Percentiles rank a stretch among this genome's conserved stretches.
These are phyloP conservation scores for Chrysemys picta DNA, from an alignment of 2,113 vertebrate genomes.

Conservation along the genomic window DNA sequence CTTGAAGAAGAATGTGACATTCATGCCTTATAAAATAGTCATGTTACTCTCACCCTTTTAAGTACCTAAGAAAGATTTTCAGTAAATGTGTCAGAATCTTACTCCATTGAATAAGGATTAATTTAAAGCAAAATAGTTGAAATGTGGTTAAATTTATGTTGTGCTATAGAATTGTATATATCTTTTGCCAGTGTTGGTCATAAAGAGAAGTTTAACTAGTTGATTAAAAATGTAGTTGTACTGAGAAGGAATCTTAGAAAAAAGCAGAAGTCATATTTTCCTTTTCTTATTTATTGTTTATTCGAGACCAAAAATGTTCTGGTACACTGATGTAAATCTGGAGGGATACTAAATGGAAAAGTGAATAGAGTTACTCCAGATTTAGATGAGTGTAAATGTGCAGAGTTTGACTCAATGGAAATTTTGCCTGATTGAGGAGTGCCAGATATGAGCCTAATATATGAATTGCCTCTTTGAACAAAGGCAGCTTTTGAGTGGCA, in stretches of 20 bases:
- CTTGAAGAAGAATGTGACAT: not conserved
- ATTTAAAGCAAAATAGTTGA: not conserved
- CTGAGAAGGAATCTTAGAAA: not conserved
- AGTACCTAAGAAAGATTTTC: conserved; percentile 2
- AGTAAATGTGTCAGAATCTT: not conserved
- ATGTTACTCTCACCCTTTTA: not conserved
- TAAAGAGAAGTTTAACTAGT: not conserved
- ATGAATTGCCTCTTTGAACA: not conserved
- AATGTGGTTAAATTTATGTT: not conserved
- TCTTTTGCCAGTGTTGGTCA: conserved; percentile 13
- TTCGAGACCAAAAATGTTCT: not conserved
- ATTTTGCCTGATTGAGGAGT: not conserved
- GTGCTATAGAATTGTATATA: not conserved
- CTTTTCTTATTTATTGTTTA: not conserved
- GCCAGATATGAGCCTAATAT: not conserved
- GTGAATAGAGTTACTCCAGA: not conserved
- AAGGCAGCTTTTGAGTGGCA: not conserved
- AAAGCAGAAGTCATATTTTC: not conserved
- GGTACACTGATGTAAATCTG: not conserved
- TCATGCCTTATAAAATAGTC: not conserved
- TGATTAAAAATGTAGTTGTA: not conserved
- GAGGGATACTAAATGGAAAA: not conserved
- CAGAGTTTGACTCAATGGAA: not conserved
- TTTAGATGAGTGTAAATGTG: not conserved
- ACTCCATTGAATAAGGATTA: not conserved